Percentiles rank a stretch among this genome's conserved stretches.
phyloP scores from a whole-genome alignment of 2,113 vertebrate genomes.

The Sinocyclocheilus anshuiensis region DNA sequence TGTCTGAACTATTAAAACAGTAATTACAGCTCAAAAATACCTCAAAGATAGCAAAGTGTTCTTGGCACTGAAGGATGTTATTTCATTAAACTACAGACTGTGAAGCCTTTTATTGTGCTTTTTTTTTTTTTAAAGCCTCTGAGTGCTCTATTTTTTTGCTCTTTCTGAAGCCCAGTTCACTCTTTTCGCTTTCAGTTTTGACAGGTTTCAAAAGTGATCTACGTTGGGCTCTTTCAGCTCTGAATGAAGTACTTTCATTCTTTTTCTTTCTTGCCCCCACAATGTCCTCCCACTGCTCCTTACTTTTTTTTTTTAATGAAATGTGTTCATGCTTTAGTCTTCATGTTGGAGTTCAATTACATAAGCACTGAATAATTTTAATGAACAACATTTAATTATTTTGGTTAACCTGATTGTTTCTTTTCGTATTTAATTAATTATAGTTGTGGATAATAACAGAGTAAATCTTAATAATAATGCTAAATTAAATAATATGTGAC shows the following conservation, averaged over 20 bases:
- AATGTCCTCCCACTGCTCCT: background rate
- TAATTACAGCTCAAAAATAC: conserved; percentile 25
- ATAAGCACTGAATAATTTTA: background rate
- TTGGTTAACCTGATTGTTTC: background rate
- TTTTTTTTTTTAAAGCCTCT: background rate
- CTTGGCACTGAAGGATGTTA: conserved; percentile 4
- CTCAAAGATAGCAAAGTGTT: conserved; percentile 18
- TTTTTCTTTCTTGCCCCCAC: conserved; percentile 2
- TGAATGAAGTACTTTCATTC: conserved; percentile 1
- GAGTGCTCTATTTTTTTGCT: conserved; percentile 3
- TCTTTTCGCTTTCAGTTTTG: conserved; percentile 23
- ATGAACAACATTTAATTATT: background rate
- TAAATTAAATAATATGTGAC: background rate
- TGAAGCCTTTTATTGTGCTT: conserved; percentile 14
- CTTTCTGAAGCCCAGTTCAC: conserved; percentile 6
- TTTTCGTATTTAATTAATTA: background rate
- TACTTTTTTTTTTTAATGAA: background rate
- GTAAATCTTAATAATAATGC: background rate
- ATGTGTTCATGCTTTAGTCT: background rate
- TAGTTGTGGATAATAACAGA: background rate
- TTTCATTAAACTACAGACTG: conserved; percentile 17
- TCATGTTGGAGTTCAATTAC: background rate
- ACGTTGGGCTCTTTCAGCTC: background rate
- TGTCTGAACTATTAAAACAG: conserved; percentile 8
- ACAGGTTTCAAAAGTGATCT: conserved; percentile 9